Percentiles rank a stretch among this genome's conserved stretches.
phyloP scores from a whole-genome alignment of 2,797 vertebrate species.

The Sebastes iracundus region DNA sequence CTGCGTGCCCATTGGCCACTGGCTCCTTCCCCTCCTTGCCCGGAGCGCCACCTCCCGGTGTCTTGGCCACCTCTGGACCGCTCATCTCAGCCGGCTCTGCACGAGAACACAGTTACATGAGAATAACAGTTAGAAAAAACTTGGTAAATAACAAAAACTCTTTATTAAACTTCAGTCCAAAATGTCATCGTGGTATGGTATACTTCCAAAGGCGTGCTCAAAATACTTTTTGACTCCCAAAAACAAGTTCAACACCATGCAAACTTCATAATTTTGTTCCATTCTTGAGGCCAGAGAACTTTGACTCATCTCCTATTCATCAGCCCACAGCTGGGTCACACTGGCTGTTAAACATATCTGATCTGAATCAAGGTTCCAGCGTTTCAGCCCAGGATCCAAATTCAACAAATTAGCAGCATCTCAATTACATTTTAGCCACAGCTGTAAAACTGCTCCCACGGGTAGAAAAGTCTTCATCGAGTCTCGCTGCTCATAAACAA shows the following conservation, averaged over 20 bases:
- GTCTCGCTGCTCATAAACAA: not conserved
- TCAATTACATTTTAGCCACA: slow-evolving; percentile 1
- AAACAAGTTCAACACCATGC: not conserved
- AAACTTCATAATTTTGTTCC: not conserved
- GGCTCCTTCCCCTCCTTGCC: slow-evolving; percentile 85
- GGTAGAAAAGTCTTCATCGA: not conserved
- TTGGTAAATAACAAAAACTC: not conserved
- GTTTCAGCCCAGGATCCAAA: slow-evolving; percentile 1
- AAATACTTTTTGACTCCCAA: not conserved
- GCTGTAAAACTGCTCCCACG: not conserved
- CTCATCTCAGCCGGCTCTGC: slow-evolving; percentile 92
- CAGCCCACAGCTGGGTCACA: slow-evolving; percentile 3
- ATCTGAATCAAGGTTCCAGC: not conserved
- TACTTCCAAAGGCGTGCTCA: not conserved
- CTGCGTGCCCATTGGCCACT: slow-evolving; percentile 87
- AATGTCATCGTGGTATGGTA: not conserved
- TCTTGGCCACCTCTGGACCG: slow-evolving; percentile 89
- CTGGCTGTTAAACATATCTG: not conserved
- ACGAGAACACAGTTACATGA: not conserved
- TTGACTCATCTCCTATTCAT: not conserved
- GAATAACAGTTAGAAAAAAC: not conserved
- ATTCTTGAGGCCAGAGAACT: not conserved
- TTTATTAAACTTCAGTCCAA: not conserved
- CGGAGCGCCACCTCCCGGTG: slow-evolving; percentile 80
- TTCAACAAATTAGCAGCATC: slow-evolving; percentile 12